A percentile compares a stretch with the other conserved stretches of the same genome.
These are phyloP conservation scores for Eustalomyia histrio DNA, from an alignment of 2,888 invertebrate species.

Conservation along the genomic window DNA sequence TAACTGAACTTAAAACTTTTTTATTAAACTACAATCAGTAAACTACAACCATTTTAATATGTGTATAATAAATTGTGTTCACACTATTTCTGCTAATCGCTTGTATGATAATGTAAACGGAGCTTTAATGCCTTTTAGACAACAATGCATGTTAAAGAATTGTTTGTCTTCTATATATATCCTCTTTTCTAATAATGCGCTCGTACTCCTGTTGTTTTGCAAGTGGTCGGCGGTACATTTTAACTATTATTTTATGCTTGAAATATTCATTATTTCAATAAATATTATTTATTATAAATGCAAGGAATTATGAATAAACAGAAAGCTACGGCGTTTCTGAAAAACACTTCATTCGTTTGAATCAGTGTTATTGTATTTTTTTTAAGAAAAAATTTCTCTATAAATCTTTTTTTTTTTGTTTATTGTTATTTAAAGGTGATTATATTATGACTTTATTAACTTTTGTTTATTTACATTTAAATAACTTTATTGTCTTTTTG, in stretches of 20 bases:
- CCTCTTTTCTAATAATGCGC: background rate
- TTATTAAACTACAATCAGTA: too few species aligned
- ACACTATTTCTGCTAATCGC: too few species aligned
- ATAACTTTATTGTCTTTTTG: background rate
- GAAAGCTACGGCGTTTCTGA: background rate
- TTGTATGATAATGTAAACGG: too few species aligned
- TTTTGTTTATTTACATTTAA: background rate
- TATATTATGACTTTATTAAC: background rate
- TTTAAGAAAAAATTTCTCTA: conserved; percentile 24
- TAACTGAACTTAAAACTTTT: too few species aligned
- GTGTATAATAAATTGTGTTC: too few species aligned
- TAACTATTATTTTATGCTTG: conserved; percentile 52
- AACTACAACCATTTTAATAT: too few species aligned
- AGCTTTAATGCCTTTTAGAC: too few species aligned
- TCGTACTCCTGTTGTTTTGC: too few species aligned
- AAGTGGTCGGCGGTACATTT: conserved; percentile 17
- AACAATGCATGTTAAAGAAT: too few species aligned
- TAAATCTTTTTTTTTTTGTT: conserved; percentile 36
- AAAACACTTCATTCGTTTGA: conserved; percentile 34
- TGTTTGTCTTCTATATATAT: background rate
- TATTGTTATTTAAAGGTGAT: background rate
- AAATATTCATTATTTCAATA: conserved; percentile 57
- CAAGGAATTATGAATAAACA: conserved; percentile 2
- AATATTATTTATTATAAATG: conserved; percentile 61
- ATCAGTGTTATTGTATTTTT: conserved; percentile 17